Evolutionary conservation across 1,140 invertebrate genomes (phyloP), one percentile per base, ranked within the genome.

Genomic region (Leguminivora glycinivorella): DNA sequence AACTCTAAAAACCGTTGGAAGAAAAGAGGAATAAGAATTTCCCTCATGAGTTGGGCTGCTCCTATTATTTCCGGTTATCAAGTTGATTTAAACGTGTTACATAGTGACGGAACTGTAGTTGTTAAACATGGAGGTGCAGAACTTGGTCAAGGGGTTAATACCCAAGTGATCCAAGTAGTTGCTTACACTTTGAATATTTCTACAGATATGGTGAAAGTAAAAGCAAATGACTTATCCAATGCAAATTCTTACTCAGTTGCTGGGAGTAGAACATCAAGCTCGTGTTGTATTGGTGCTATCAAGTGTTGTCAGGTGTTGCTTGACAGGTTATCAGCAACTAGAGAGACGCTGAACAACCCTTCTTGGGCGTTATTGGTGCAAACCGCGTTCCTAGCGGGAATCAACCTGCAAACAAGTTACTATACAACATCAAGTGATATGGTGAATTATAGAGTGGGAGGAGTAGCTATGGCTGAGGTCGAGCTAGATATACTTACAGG

Each of bases 401-500:
- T 96, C 7, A 94, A 96, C 84, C 80, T 96, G 92, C 94, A 77
- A 92, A 91, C 70, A 83, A 94, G 80, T 92, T 93, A 93, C 75
- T 93, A 86, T 43, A 56, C 84, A 7, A 83, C 78, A 1, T 75
- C 84, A 1, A 85, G 93, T 26, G 92, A 93, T 34, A 75, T 93
- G n/a, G 81, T 93, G 26, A 43, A 74, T 1, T 96, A 95, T 74
- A 72, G 89, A 14, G 87, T 95, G 29, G 95, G 93, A 75, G 95
- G 94, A 4, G 83, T 93, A 1, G 87, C 92, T 5, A 78, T 95
- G 4, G 92, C 93, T 6, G 95, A 96, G 89, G 93, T 96, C 0
- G 95, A 96, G 83, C 80, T 97, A 7, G 96, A 98, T 85, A 89
- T 97, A n/a, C 85, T 97, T n/a, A 97, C 96, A 4, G 96, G 96